Base-by-base conservation (phyloP, 2,113 vertebrate species). In the Eurypyga helias region DNA sequence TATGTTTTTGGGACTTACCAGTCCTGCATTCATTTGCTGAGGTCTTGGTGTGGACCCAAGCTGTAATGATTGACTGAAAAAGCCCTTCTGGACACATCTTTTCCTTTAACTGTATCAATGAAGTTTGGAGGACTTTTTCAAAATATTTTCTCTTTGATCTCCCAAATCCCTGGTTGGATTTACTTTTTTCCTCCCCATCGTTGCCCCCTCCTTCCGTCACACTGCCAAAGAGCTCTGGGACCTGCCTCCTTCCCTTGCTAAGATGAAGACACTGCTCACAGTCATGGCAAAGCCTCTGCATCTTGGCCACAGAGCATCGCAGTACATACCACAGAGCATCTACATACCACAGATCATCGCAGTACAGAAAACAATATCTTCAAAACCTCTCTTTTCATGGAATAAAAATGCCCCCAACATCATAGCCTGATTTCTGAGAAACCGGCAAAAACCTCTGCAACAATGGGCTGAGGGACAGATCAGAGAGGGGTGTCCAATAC, bases 341-440 rank as follows among this genome's bases (percentile, higher is more conserved):
- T n/a, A 52, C 60, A 43, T 55, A 43, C 10, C 1, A 3, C 55
- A 49, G 55, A 73, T 15, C 78, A 58, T 28, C 71, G 78, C 46
- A 69, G 19, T 20, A 24, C 43, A 26, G 1, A 2, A 41, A 52
- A 62, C 8, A n/a, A 24, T 54, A 43, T 52, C 79, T 60, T 82
- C 23, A 23, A 81, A 92, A 60, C 12, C 7, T 55, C 10, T 66
- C 15, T 73, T 83, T 62, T 13, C 55, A 41, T 13, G 18, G 11
- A 4, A 55, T 82, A 6, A 0, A 64, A 38, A 67, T 72, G 61
- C 26, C 9, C 0, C 0, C 17, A 66, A 31, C 9, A 0, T 0
- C 17, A 46, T 51, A 78, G 28, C 7, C 34, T 33, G 54, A 57
- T 54, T 77, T 73, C 46, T 58, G 84, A 84, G 61, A 71, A 89